Percentiles rank a stretch among this genome's conserved stretches.
phyloP scores from a whole-genome alignment of 1,140 invertebrate species.

The Sycobia sp. region DNA sequence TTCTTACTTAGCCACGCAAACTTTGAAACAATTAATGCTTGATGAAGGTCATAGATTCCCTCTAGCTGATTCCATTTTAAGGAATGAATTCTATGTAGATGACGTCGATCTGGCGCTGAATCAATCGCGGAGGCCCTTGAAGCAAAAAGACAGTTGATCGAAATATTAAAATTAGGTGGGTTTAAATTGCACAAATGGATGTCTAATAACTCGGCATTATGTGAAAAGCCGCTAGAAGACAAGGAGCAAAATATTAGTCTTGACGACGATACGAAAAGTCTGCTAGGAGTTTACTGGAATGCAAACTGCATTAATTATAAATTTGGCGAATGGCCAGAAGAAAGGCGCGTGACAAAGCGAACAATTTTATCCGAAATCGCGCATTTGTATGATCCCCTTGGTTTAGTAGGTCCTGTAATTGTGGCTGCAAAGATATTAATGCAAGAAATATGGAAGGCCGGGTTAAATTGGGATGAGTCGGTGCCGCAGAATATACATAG shows the following conservation, averaged over 20 bases:
- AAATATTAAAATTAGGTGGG: neutral
- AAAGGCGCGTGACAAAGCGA: neutral
- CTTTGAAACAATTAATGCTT: slow-evolving; percentile 43
- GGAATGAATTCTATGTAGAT: slow-evolving; percentile 18
- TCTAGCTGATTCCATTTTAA: neutral
- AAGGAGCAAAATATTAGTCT: too few species aligned
- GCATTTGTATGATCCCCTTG: neutral
- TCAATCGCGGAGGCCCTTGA: neutral
- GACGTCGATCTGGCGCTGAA: slow-evolving; percentile 12
- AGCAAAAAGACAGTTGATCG: neutral
- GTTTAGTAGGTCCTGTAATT: neutral
- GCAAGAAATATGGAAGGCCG: neutral
- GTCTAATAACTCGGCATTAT: slow-evolving; percentile 6
- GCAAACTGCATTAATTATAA: neutral
- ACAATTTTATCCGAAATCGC: slow-evolving; percentile 4
- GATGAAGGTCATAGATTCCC: slow-evolving; percentile 41
- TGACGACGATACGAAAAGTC: neutral
- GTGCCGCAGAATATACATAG: neutral
- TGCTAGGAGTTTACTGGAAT: neutral
- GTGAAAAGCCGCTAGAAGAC: too few species aligned
- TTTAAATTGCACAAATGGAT: too few species aligned
- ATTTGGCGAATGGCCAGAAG: neutral
- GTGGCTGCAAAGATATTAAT: neutral
- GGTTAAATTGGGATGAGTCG: slow-evolving; percentile 20
- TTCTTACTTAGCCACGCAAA: slow-evolving; percentile 6